Conservation (phyloP, 2,113 vertebrate species). For the Micronycteris hirsuta region DNA sequence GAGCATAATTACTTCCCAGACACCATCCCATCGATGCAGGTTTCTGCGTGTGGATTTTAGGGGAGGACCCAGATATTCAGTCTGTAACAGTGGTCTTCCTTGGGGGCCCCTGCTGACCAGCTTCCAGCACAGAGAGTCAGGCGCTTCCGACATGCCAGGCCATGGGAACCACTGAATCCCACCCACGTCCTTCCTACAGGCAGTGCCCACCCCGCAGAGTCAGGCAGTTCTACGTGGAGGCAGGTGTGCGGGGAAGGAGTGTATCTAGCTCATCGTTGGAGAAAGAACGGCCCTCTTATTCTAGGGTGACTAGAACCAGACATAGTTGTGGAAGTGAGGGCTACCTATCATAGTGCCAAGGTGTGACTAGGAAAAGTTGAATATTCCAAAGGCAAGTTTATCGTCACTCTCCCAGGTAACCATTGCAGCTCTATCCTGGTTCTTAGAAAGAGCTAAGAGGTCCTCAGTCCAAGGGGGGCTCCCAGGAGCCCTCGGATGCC, state of each 20-base stretch:
- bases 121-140: not conserved
- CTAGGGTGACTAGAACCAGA: not conserved
- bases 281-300: not conserved
- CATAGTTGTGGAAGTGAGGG: not conserved
- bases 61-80: not conserved
- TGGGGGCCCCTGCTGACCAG: not conserved
- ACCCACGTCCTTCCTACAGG: not conserved
- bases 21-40: not conserved
- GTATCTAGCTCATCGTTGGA: not conserved
- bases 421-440: not conserved
- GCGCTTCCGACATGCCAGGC: not conserved
- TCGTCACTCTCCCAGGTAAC: not conserved
- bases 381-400: not conserved
- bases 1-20: not conserved
- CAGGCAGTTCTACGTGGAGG: fast-evolving
- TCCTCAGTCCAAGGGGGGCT: not conserved
- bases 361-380: not conserved
- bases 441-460: not conserved
- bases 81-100: not conserved
- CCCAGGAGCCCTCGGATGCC: not conserved
- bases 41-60: not conserved
- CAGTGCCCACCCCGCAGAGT: not conserved
- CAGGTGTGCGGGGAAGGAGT: not conserved
- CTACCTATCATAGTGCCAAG: not conserved
- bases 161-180: no score